Base-by-base conservation (phyloP, 1,140 invertebrate genomes). In the Plutomurus gul region DNA sequence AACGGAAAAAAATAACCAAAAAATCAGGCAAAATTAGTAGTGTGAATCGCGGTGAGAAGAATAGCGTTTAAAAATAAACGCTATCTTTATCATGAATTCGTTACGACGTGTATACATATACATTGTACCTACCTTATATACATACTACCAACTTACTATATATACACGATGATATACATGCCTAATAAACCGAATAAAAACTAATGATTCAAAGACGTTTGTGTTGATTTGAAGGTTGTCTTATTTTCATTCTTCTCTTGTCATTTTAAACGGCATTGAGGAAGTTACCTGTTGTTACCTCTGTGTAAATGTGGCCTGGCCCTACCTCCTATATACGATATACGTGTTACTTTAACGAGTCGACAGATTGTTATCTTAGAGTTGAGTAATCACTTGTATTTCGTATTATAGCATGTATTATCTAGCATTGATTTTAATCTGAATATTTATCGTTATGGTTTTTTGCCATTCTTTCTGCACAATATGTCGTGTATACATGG, bases 1-100 rank as follows among this genome's bases (percentile, higher is more conserved):
- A 65, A 65, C 30, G 25, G 3, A 65, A 65, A n/a, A n/a, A 60
- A 65, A 33, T 65, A 65, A 65, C 56, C n/a, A 65, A 65, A 65
- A 65, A 51, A 65, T 27, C 56, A n/a, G 30, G 25, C 27, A 65
- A 65, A 65, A 65, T 16, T 60, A 65, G 56, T 33, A 27, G 18
- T 65, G 56, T 65, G 25, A 30, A 30, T 25, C 36, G 56, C 56
- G 56, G 30, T 65, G 22, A 65, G 56, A 65, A 65, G 11, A 43
- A 43, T 43, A 43, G n/a, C 11, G 1, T 3, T n/a, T 13, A 43
- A 43, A 43, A 3, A 43, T 43, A 43, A 43, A 43, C n/a, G 39
- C 39, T n/a, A n/a, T n/a, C n/a, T n/a, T n/a, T n/a, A n/a, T n/a
- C n/a, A n/a, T n/a, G n/a, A n/a, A n/a, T n/a, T n/a, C n/a, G n/a